Evolutionary conservation across 2,113 vertebrate genomes (phyloP), one percentile per base, ranked within the genome.

Genomic region (Nothocercus julius): DNA sequence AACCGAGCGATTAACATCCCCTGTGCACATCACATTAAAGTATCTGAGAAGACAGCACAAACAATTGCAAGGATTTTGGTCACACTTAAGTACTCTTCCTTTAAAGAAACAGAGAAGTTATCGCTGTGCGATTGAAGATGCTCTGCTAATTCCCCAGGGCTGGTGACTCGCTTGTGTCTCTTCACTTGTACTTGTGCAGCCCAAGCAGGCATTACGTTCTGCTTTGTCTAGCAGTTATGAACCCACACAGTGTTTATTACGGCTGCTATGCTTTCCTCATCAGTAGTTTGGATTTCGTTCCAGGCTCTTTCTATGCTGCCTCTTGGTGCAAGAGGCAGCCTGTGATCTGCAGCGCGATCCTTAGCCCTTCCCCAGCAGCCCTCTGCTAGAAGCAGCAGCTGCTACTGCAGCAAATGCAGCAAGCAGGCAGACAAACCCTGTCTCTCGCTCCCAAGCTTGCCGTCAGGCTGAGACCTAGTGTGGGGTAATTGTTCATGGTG

Each of bases 21-120:
- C 59, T 9, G 53, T 13, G 14, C 69, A 18, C 28, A 58, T 32
- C 2, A 6, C 20, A 54, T 84, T 8, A 5, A 87, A 86, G 28
- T 80, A 30, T 89, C 84, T 91, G 38, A 69, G 64, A 87, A 62
- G 34, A 86, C 93, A 84, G 61, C 38, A 38, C 21, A 24, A 79
- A 32, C 85, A 74, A 51, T 88, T 74, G 21, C 30, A 82, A 93
- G 82, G 56, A 42, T 87, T 96, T 94, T 92, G 72, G 62, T 82
- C 63, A 59, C 70, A 56, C 82, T 87, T 74, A 56, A 10, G 11
- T 64, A 34, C 56, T 90, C 67, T 83, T 94, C 61, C 74, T 80
- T 74, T 53, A 67, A 87, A 82, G 66, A 87, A 94, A 83, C 56
- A 72, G 62, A 53, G 81, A 87, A 69, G 67, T 47, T 62, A 38